A percentile compares a stretch with the other conserved stretches of the same genome.
phyloP scores from a whole-genome alignment of 1,140 invertebrate species.

The Lycorma delicatula region DNA sequence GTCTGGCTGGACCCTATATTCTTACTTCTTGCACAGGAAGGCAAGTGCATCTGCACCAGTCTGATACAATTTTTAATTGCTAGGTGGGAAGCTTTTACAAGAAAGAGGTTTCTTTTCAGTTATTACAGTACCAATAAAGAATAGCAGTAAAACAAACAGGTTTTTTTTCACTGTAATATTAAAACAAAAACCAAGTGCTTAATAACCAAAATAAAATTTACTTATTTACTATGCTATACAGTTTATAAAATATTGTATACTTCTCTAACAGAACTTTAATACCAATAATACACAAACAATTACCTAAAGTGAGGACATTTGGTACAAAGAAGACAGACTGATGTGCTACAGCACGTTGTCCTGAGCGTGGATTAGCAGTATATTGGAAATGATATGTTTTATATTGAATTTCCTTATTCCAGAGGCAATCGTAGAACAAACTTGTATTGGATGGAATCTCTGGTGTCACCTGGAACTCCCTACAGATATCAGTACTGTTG shows the following conservation, averaged over 20 bases:
- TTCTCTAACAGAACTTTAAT: no score
- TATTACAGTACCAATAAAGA: no score
- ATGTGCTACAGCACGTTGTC: background rate
- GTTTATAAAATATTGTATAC: background rate
- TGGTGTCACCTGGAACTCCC: conserved; percentile 11
- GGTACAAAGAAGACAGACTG: conserved; percentile 6
- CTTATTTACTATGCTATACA: background rate
- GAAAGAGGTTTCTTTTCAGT: no score
- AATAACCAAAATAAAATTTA: no score
- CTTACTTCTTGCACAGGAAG: no score
- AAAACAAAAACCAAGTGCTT: no score
- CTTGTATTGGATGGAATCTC: background rate
- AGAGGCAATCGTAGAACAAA: conserved; percentile 12
- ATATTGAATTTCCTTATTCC: background rate
- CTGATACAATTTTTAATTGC: no score
- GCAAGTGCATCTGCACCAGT: no score
- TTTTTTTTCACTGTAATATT: no score
- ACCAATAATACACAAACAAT: background rate
- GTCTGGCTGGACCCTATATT: no score
- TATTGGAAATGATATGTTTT: conserved; percentile 13
- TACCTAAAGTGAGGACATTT: background rate
- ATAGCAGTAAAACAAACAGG: no score
- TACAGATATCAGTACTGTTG: background rate
- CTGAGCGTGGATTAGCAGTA: background rate
- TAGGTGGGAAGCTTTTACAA: no score